Evolutionary conservation across 1,140 invertebrate species (phyloP), one percentile per base, ranked within the genome.

Genomic region (Portunus trituberculatus): DNA sequence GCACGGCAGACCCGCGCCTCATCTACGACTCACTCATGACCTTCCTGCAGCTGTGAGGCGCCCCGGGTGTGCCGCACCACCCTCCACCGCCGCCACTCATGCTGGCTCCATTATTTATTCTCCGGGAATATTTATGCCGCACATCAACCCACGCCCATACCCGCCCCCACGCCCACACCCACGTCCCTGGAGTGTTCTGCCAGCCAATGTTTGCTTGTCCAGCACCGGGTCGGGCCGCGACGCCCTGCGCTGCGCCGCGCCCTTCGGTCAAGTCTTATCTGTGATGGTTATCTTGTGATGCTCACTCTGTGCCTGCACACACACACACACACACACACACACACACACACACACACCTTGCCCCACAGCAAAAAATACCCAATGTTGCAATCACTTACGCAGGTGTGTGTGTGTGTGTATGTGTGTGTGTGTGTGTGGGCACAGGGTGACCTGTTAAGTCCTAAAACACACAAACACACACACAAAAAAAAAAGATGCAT

Each of bases 21-120:
- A 95, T 95, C 76, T 95, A 95, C 31, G 94, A 92, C 14, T 39
- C 94, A 7, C 94, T 95, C 83, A 92, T 95, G 91, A 95, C 92
- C 84, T 95, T 95, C 91, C 91, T 95, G 39, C 16, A 88, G 39
- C 32, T 95, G 83, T 95, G 76, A 93, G 76, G 52, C 52, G 52
- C 67, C 67, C 59, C 59, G 20, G 7, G 3, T 20, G 20, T 20
- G 20, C 59, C 59, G 20, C 59, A 25, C 59, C 59, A 76, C 59
- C 10, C 59, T 0, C 12, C 67, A 25, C 67, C 20, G 4, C 4
- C 67, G n/a, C 20, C 25, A n/a, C 67, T 7, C 67, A 25, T 20
- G n/a, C 67, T 59, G 12, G n/a, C 67, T 59, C 52, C 52, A 14
- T 59, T 59, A 59, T 59, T 59, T 59, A 59, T 59, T 59, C 52